These are phyloP conservation scores for Eueremaeus valkanovi DNA, from an alignment of 2,888 invertebrate species.

Conservation along the genomic window DNA sequence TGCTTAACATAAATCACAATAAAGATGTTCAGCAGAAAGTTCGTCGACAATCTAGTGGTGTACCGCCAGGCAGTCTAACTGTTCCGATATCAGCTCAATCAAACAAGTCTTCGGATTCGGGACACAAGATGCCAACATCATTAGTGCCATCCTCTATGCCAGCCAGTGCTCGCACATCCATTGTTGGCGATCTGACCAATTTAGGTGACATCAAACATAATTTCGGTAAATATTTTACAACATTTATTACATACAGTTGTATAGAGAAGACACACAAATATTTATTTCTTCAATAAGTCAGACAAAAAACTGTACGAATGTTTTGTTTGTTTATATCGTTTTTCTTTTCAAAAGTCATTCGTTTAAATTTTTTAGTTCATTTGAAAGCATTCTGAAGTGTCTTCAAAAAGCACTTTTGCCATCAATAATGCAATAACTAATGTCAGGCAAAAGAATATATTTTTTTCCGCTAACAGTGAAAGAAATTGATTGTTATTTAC, in stretches of 20 bases:
- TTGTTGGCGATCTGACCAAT: not conserved
- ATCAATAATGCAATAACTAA: constrained; percentile 10
- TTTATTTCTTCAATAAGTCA: no score
- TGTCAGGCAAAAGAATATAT: not conserved
- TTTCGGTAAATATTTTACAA: no score
- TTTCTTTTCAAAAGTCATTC: not conserved
- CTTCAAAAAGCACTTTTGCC: not conserved
- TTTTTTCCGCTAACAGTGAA: not conserved
- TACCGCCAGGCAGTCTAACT: not conserved
- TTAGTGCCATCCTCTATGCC: constrained; percentile 13
- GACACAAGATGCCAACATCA: constrained; percentile 6
- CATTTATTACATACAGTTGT: no score
- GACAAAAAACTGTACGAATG: no score
- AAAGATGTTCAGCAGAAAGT: not conserved
- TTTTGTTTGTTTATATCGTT: not conserved
- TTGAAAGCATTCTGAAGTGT: constrained; percentile 7
- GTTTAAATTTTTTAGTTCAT: not conserved
- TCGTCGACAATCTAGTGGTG: constrained; percentile 29
- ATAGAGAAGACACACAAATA: no score
- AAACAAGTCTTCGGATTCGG: constrained; percentile 9
- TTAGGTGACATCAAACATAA: not conserved
- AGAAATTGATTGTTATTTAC: constrained; percentile 23
- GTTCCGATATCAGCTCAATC: constrained; percentile 23
- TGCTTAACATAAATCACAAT: constrained; percentile 1
- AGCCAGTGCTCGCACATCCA: constrained; percentile 24